Base-by-base conservation (phyloP, 2,797 vertebrate genomes). In the Aeoliscus strigatus region DNA sequence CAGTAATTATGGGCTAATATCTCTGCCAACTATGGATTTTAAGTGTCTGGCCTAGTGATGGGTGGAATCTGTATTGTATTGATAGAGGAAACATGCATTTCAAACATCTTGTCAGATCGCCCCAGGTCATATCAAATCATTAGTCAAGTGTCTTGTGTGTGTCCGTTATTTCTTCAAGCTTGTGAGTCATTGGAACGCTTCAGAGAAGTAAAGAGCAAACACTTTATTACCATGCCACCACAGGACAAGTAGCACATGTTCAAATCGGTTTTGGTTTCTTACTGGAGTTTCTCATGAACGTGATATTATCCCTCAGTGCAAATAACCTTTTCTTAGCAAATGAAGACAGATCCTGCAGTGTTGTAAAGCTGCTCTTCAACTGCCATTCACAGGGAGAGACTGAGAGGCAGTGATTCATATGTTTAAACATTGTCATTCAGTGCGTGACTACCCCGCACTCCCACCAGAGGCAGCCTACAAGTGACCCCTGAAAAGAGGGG, bases 361-460 rank as follows among this genome's bases (percentile, higher is more conserved):
- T 25, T 23, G 50, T 32, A 55, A 66, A 60, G 31, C 49, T 3
- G 32, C 66, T 77, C 54, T 63, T 59, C 38, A 46, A 11, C 28
- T 14, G 54, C 56, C 40, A 52, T 51, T 66, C 55, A 70, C 59
- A 45, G 57, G 37, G 18, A 54, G 58, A 44, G 14, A 60, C 47
- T 24, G 40, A 59, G 63, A 54, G 39, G 13, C 35, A 71, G 70
- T 33, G 28, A 82, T 66, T 75, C 70, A 60, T 66, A 67, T 83
- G 82, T 84, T 84, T 80, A 74, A 78, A 74, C 72, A 83, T 85
- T 86, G 83, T 79, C 78, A 88, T 86, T 88, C 81, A 80, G 73
- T 67, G 80, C 83, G 81, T 89, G 86, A 84, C 88, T 86, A 87
- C 80, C 71, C 75, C 75, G 52, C 79, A 82, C 81, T 88, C 84